Conservation (phyloP, 2,797 vertebrate species). For the Channallabes apus region DNA sequence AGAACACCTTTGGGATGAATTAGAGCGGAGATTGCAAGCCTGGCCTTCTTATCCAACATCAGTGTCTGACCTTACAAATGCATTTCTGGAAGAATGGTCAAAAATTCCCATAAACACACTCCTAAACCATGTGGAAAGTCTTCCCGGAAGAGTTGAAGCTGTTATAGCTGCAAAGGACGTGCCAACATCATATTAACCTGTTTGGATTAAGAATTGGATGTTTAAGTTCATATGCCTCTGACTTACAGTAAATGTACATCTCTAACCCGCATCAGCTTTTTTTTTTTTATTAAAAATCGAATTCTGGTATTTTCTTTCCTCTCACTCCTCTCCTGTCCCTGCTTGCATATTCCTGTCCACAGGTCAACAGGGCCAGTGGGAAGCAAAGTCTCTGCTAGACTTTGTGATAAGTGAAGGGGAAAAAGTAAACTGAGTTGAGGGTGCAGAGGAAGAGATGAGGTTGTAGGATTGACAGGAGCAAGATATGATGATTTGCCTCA, state of each 20-base stretch:
- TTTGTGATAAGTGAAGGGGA: conserved; percentile 26
- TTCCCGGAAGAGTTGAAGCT: too few relatives aligned
- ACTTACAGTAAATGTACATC: conserved; percentile 8
- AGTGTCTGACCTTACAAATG: too few relatives aligned
- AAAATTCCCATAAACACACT: too few relatives aligned
- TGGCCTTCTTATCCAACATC: too few relatives aligned
- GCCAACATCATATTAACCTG: too few relatives aligned
- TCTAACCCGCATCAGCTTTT: neutral
- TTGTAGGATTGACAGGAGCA: conserved; percentile 55
- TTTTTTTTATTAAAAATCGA: neutral
- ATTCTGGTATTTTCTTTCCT: neutral
- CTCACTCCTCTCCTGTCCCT: neutral
- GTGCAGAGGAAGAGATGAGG: conserved; percentile 61
- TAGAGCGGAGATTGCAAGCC: too few relatives aligned
- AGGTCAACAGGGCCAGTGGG: conserved; percentile 20
- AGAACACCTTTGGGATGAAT: too few relatives aligned
- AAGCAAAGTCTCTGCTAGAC: conserved; percentile 16
- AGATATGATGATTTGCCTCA: conserved; percentile 61
- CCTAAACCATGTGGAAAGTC: too few relatives aligned
- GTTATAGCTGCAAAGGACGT: too few relatives aligned
- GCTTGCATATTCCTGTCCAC: conserved; percentile 21
- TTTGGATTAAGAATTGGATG: too few relatives aligned
- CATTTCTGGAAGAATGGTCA: too few relatives aligned
- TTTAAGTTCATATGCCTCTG: neutral
- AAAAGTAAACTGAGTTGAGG: conserved; percentile 17